phyloP scores from a whole-genome alignment of 2,888 invertebrate species.

The Drosophila anomelani region DNA sequence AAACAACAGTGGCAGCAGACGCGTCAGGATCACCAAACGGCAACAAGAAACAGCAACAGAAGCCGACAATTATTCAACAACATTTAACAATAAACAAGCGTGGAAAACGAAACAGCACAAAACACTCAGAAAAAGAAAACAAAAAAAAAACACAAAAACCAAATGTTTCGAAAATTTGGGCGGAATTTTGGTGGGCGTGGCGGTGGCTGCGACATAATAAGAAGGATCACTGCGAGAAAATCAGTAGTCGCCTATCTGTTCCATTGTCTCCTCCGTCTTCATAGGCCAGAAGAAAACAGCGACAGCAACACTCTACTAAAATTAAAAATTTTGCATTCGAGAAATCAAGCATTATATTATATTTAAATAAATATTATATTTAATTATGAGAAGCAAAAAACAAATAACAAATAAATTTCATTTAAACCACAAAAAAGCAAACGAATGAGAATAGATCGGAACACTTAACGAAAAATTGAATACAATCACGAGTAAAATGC shows the following conservation, averaged over 20 bases:
- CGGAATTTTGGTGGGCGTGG: constrained; percentile 47
- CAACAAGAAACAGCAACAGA: constrained; percentile 26
- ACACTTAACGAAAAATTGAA: constrained; percentile 45
- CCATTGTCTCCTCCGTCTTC: constrained; percentile 35
- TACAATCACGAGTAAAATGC: constrained; percentile 35
- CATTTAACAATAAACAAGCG: constrained; percentile 30
- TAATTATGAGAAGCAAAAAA: constrained; percentile 80
- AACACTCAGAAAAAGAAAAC: constrained; percentile 22
- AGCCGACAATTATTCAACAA: constrained; percentile 28
- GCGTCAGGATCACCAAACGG: constrained; percentile 23
- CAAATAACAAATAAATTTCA: constrained; percentile 70
- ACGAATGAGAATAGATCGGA: constrained; percentile 40
- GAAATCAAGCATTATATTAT: constrained; percentile 82
- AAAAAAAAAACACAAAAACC: constrained; percentile 5
- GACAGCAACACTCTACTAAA: constrained; percentile 63
- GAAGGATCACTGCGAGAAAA: not conserved
- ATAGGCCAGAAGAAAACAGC: constrained; percentile 47
- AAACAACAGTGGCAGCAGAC: constrained; percentile 19
- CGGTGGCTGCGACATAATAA: constrained; percentile 32
- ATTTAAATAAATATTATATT: constrained; percentile 82
- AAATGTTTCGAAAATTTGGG: constrained; percentile 32
- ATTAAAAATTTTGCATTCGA: constrained; percentile 82
- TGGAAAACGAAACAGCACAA: constrained; percentile 34
- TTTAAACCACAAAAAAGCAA: constrained; percentile 65
- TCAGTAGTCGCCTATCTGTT: constrained; percentile 10